Conservation (phyloP, 2,888 invertebrate species). For the Pseudococcus viburni region DNA sequence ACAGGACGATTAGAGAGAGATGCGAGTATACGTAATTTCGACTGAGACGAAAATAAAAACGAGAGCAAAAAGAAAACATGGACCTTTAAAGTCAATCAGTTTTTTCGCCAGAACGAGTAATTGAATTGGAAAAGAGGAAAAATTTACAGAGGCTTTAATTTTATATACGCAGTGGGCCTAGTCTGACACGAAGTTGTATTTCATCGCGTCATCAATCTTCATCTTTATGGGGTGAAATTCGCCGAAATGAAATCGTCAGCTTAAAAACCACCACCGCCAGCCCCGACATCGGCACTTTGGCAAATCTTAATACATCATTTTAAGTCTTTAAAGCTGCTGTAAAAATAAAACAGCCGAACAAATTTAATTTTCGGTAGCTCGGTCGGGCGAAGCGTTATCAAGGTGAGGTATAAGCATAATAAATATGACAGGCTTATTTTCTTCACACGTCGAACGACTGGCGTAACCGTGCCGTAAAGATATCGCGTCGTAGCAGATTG, state of each 20-base stretch:
- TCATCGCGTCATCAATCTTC: slow-evolving; percentile 22
- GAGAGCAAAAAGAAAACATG: background rate
- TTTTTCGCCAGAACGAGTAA: background rate
- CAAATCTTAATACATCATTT: slow-evolving; percentile 47
- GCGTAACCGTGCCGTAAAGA: background rate
- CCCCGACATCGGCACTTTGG: background rate
- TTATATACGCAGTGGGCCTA: background rate
- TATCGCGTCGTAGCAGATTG: slow-evolving; percentile 2
- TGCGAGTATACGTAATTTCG: background rate
- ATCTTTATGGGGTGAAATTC: slow-evolving; percentile 20
- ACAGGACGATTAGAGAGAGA: background rate
- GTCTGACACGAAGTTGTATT: slow-evolving; percentile 19
- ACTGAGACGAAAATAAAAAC: background rate
- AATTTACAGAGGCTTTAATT: slow-evolving; percentile 1
- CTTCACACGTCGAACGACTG: background rate
- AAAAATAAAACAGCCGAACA: slow-evolving; percentile 1
- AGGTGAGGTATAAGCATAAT: background rate
- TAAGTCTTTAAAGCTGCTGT: background rate
- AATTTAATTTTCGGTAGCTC: background rate
- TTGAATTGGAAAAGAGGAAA: background rate
- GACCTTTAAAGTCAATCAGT: background rate
- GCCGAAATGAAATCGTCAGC: slow-evolving; percentile 42
- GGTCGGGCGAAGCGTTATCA: background rate
- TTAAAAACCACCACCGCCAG: background rate
- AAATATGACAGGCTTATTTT: slow-evolving; percentile 12